These are phyloP conservation scores for Lordiphosa clarofinis DNA, from an alignment of 1,140 invertebrate genomes.

Conservation along the genomic window DNA sequence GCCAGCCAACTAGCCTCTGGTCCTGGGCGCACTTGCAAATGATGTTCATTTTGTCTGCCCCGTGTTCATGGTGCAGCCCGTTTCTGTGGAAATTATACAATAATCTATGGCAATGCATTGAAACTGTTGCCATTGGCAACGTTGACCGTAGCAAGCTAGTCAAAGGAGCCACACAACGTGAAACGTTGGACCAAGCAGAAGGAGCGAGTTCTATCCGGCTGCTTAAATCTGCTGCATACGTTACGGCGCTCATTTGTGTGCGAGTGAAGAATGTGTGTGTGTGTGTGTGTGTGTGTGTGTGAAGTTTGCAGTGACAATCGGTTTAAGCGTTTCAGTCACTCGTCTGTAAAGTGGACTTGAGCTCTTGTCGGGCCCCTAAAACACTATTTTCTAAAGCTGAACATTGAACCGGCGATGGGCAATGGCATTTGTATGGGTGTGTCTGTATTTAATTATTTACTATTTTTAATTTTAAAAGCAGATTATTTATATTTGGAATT, in stretches of 20 bases:
- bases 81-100: slow-evolving; percentile 68
- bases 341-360: slow-evolving; percentile 36
- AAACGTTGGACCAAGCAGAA: slow-evolving; percentile 3
- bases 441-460: slow-evolving; percentile 24
- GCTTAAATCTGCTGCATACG: slow-evolving; percentile 62
- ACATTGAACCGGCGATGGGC: slow-evolving; percentile 34
- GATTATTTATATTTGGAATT: no score
- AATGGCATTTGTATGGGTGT: no score
- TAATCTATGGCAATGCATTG: slow-evolving; percentile 69
- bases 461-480: no score
- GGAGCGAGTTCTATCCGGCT: slow-evolving; percentile 24
- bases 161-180: slow-evolving; percentile 40
- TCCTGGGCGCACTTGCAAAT: slow-evolving; percentile 63
- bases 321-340: slow-evolving; percentile 48
- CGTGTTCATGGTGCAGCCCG: slow-evolving; percentile 8
- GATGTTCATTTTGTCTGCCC: slow-evolving; percentile 48
- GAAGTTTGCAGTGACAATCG: slow-evolving; percentile 45
- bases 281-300: slow-evolving; percentile 10
- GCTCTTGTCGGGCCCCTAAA: slow-evolving; percentile 18
- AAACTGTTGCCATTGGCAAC: slow-evolving; percentile 63
- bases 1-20: slow-evolving; percentile 27
- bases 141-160: slow-evolving; percentile 43
- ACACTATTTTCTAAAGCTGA: slow-evolving; percentile 20
- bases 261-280: background rate
- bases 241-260: slow-evolving; percentile 39